Percentiles rank a stretch among this genome's conserved stretches.
Evolutionary conservation across 2,797 vertebrate genomes (phyloP).

Genomic region (Danio albolineatus): DNA sequence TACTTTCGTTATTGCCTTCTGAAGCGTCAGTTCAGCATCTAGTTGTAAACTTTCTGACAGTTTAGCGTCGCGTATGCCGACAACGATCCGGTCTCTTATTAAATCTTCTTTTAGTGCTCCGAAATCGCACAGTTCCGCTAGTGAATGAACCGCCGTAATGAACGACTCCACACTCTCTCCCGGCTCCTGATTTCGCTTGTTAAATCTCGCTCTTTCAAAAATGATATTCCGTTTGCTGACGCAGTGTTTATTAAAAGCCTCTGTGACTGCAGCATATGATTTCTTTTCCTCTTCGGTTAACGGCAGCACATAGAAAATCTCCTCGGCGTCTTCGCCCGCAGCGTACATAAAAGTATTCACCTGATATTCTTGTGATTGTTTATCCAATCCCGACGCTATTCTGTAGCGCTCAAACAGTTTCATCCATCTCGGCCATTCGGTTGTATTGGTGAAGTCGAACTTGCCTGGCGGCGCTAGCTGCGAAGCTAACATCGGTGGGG

Average conservation of each 20-base stretch:
- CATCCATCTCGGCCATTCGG: background rate
- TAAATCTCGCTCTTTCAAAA: background rate
- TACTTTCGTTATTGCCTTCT: no score
- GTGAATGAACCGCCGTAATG: background rate
- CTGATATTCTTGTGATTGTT: background rate
- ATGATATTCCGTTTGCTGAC: background rate
- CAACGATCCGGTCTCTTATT: slow-evolving; percentile 32
- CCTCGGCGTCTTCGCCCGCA: background rate
- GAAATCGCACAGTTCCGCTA: slow-evolving; percentile 40
- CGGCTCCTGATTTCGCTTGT: background rate
- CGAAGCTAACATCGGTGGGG: background rate
- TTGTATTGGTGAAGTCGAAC: background rate
- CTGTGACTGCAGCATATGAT: background rate
- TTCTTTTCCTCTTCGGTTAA: background rate
- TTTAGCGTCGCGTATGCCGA: background rate
- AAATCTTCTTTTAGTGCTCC: slow-evolving; percentile 29
- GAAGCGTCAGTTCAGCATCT: no score
- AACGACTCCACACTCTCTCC: background rate
- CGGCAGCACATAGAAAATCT: background rate
- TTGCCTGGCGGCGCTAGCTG: background rate
- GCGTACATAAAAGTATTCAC: background rate
- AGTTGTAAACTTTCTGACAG: no score
- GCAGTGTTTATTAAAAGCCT: slow-evolving; percentile 9
- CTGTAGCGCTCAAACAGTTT: background rate
- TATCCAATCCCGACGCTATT: background rate